phyloP scores from a whole-genome alignment of 2,797 vertebrate species.

The Anolis apletophallus region DNA sequence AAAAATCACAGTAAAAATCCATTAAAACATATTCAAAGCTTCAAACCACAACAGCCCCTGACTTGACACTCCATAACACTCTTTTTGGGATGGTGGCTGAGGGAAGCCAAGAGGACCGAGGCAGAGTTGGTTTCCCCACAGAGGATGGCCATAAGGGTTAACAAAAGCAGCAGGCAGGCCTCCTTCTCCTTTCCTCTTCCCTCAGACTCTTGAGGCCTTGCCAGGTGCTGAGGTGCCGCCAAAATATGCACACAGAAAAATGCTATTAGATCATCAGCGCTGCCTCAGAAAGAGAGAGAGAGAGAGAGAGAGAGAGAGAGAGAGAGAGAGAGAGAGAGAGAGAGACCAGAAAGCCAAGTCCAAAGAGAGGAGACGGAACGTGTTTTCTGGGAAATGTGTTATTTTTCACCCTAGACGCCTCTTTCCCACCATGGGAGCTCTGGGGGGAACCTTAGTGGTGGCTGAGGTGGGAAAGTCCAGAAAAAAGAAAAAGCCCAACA shows the following conservation, averaged over 20 bases:
- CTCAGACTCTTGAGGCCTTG: conserved; percentile 77
- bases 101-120: too few species aligned
- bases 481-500: not conserved
- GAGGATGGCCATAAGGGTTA: conserved; percentile 50
- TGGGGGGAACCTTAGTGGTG: conserved; percentile 36
- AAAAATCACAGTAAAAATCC: too few species aligned
- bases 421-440: conserved; percentile 31
- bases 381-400: conserved; percentile 64
- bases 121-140: too few species aligned
- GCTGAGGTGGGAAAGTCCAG: conserved; percentile 31
- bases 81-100: too few species aligned
- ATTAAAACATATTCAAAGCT: too few species aligned
- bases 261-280: conserved; percentile 81
- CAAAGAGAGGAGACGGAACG: conserved; percentile 62
- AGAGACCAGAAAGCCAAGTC: conserved; percentile 71
- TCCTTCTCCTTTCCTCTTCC: conserved; percentile 59
- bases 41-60: too few species aligned
- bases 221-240: conserved; percentile 76
- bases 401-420: conserved; percentile 64
- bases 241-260: conserved; percentile 82
- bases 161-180: conserved; percentile 67
- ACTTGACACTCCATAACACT: too few species aligned
- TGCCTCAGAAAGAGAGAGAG: conserved; percentile 56
- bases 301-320: too few species aligned
- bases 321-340: too few species aligned